Percentiles rank a stretch among this genome's conserved stretches.
phyloP scores from a whole-genome alignment of 2,888 invertebrate genomes.

The Epirrita christyi region DNA sequence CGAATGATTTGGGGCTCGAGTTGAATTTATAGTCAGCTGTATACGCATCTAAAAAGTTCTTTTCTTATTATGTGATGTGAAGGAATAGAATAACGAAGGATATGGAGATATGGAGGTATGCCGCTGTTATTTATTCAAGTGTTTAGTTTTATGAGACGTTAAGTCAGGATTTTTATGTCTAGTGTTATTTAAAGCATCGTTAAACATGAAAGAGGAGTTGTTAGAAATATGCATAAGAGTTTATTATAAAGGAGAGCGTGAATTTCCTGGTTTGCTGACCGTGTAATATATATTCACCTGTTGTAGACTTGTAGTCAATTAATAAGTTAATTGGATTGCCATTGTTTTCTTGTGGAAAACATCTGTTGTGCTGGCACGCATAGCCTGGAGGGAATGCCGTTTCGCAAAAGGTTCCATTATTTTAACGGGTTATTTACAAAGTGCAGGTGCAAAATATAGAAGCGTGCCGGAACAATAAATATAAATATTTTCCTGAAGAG shows the following conservation, averaged over 20 bases:
- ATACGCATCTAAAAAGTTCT: constrained; percentile 44
- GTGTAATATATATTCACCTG: constrained; percentile 4
- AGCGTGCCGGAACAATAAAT: constrained; percentile 22
- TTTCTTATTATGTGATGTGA: constrained; percentile 36
- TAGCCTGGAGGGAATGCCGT: constrained; percentile 37
- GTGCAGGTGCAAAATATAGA: constrained; percentile 36
- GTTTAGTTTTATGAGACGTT: constrained; percentile 64
- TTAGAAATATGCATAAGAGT: constrained; percentile 42
- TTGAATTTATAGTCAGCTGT: constrained; percentile 64
- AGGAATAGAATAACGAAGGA: constrained; percentile 48
- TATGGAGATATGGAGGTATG: constrained; percentile 42
- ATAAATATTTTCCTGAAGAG: constrained; percentile 13
- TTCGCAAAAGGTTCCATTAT: constrained; percentile 33
- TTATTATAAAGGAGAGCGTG: constrained; percentile 10
- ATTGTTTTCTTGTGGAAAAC: constrained; percentile 43
- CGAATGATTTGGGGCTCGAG: constrained; percentile 62
- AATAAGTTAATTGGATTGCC: constrained; percentile 36
- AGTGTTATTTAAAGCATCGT: constrained; percentile 61
- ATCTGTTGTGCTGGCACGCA: constrained; percentile 44
- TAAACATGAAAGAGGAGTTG: constrained; percentile 57
- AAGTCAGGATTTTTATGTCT: constrained; percentile 60
- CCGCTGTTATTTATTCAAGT: constrained; percentile 62
- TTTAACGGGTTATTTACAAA: constrained; percentile 23
- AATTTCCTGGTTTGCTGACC: constrained; percentile 16
- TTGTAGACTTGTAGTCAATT: constrained; percentile 11